Evolutionary conservation across 2,113 vertebrate species (phyloP).

Genomic region (Dryoscopus gambensis): DNA sequence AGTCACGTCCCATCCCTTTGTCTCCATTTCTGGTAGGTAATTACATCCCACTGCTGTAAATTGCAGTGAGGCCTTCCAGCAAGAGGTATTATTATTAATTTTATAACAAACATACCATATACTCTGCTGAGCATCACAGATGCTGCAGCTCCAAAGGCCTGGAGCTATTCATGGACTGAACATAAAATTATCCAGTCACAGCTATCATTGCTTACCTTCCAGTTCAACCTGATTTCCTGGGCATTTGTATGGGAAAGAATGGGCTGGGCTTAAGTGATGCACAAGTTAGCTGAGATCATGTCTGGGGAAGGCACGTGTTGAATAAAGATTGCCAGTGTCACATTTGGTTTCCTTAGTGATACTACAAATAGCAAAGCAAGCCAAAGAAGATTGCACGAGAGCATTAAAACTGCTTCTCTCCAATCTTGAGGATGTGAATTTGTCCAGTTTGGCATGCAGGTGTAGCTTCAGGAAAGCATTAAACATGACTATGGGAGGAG

Average conservation of each 20-base stretch:
- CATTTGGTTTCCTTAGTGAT: constrained; percentile 36
- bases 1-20: background rate
- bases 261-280: background rate
- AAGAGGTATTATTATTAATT: background rate
- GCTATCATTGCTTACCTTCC: background rate
- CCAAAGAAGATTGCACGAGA: background rate
- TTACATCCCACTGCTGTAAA: background rate
- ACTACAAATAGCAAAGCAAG: constrained; percentile 25
- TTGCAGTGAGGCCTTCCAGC: background rate
- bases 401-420: background rate
- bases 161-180: background rate
- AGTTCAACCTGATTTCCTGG: background rate
- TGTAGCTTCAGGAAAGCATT: constrained; percentile 14
- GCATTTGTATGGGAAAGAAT: constrained; percentile 16
- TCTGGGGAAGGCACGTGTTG: constrained; percentile 37
- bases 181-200: background rate
- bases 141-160: background rate
- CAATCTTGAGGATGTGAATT: background rate
- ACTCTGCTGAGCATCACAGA: background rate
- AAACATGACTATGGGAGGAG: background rate
- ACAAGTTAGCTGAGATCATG: constrained; percentile 41
- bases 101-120: background rate
- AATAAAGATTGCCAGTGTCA: constrained; percentile 24
- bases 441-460: background rate
- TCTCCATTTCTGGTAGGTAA: background rate